Evolutionary conservation across 1,140 invertebrate genomes (phyloP).

Genomic region (Araneus ventricosus): DNA sequence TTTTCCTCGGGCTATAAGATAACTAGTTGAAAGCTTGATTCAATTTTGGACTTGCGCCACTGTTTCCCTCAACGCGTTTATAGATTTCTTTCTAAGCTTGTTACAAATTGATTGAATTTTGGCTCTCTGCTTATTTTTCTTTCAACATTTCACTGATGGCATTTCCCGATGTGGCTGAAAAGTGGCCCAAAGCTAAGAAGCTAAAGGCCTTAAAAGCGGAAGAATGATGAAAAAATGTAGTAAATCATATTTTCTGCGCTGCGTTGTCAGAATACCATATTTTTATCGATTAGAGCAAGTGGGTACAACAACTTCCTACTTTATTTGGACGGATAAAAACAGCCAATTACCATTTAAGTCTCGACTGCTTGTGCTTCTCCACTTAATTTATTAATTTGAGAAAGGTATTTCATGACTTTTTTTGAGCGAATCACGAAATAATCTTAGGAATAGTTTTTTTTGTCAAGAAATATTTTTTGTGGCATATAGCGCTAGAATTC

Average conservation of each 20-base stretch:
- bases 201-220: slow-evolving; percentile 6
- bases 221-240: not conserved
- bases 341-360: not conserved
- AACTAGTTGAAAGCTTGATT: slow-evolving; percentile 22
- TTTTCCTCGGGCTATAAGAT: not conserved
- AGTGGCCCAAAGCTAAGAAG: slow-evolving; percentile 35
- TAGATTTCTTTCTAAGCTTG: slow-evolving; percentile 54
- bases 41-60: slow-evolving; percentile 33
- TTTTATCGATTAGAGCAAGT: slow-evolving; percentile 51
- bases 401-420: not conserved
- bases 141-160: slow-evolving; percentile 2
- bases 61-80: not conserved
- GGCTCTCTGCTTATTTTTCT: slow-evolving; percentile 26
- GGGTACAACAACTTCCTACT: not conserved
- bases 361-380: not conserved
- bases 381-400: not conserved
- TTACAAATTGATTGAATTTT: slow-evolving; percentile 69
- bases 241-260: not conserved
- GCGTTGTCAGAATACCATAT: slow-evolving; percentile 41
- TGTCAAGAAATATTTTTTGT: not conserved
- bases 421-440: not conserved
- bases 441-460: not conserved
- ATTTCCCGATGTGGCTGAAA: slow-evolving; percentile 59
- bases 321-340: not conserved
- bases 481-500: too few relatives aligned